Evolutionary conservation across 2,888 invertebrate genomes (phyloP), one percentile per base, ranked within the genome.

Genomic region (Lottia gigantea): DNA sequence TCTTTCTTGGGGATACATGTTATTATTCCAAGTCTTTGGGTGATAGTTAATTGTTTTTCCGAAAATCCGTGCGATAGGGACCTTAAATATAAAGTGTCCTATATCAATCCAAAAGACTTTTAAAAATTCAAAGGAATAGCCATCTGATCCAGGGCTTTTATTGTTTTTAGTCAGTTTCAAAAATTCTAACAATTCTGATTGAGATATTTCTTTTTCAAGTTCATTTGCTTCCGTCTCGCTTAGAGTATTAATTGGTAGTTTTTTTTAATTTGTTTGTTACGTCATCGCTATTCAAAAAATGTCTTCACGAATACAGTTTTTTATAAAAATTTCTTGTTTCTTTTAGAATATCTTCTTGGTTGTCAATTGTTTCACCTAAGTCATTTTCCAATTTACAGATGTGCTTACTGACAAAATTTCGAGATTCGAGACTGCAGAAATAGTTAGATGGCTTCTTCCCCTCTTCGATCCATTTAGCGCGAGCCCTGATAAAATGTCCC

Each of bases 21-120:
- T 26, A 73, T 72, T 19, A 71, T 64, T n/a, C 75, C 75, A 46
- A 71, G 75, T 65, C 64, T 72, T 25, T 71, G 71, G 23, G 75
- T 71, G 7, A 66, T 61, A 11, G 70, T 69, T 46, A 73, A 15
- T n/a, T 66, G 45, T 11, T 61, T 67, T 23, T 25, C 67, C n/a
- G 25, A 40, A 62, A 67, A 75, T 67, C 31, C 31, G 6, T 31
- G 31, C 31, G 31, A 66, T 31, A 72, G 31, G 12, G 68, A 69
- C 45, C 64, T 67, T n/a, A 1, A 69, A 2, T 12, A 75, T 12
- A 64, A 64, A 72, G 61, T 47, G n/a, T 8, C 61, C 25, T 25
- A 70, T 19, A 45, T 64, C 46, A 46, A 25, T 49, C 70, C 70
- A 74, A 67, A 74, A 66, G 6, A 49, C 11, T 63, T 72, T 71